These are phyloP conservation scores for Aegotheles bennettii DNA, from an alignment of 2,113 vertebrate genomes.

Conservation along the genomic window DNA sequence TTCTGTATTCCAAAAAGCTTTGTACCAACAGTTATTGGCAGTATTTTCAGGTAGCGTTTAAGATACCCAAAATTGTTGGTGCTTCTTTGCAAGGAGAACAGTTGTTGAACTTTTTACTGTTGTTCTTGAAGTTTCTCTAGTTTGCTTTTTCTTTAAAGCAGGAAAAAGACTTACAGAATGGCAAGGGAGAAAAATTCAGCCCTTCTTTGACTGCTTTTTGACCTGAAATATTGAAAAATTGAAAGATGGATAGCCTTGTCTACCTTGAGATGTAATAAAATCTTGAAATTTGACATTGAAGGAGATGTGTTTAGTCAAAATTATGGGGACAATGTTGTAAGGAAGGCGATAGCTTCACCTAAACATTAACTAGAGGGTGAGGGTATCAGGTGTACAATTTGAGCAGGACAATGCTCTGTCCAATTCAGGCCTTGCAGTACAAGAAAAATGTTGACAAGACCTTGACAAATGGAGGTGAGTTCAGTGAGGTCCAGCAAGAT, in stretches of 20 bases:
- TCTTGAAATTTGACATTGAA: not conserved
- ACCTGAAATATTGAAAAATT: not conserved
- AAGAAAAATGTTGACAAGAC: not conserved
- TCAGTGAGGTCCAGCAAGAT: not conserved
- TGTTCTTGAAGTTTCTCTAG: not conserved
- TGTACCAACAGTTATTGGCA: not conserved
- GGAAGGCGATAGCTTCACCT: not conserved
- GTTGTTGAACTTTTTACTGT: not conserved
- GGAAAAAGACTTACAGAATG: not conserved
- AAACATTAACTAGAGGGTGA: not conserved
- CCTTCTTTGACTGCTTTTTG: not conserved
- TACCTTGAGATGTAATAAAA: not conserved
- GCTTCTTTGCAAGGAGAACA: not conserved
- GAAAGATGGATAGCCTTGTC: not conserved
- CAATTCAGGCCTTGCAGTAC: not conserved
- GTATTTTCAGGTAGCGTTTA: not conserved
- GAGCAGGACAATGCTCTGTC: not conserved
- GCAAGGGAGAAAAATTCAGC: not conserved
- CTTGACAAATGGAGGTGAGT: not conserved
- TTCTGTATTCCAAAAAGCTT: not conserved
- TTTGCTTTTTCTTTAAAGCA: not conserved
- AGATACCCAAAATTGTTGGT: not conserved
- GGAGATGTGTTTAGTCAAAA: not conserved
- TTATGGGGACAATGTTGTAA: not conserved
- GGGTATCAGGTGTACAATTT: not conserved